Evolutionary conservation across 1,140 invertebrate species (phyloP).

Genomic region (Drosophila novamexicana): DNA sequence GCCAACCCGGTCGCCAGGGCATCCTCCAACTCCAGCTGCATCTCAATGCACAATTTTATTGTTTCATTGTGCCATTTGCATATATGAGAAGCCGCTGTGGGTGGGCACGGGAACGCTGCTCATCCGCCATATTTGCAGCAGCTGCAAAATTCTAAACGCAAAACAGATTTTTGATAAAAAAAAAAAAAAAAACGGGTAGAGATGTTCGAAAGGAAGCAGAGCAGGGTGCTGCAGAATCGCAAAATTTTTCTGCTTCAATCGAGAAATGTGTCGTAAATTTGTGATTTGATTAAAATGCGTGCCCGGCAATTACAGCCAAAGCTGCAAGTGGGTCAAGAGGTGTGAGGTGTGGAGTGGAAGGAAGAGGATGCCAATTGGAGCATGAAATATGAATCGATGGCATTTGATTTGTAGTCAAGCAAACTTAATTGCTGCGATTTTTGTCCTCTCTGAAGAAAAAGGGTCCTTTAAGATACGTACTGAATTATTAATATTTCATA

Average conservation of each 20-base stretch:
- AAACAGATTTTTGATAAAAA: constrained; percentile 62
- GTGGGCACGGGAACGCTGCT: background rate
- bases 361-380: constrained; percentile 51
- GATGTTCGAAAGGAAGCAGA: background rate
- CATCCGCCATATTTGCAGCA: constrained; percentile 29
- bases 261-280: constrained; percentile 76
- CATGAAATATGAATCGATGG: constrained; percentile 58
- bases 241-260: constrained; percentile 72
- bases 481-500: too few relatives aligned
- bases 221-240: background rate
- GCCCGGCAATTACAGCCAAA: constrained; percentile 33
- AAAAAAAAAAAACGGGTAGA: background rate
- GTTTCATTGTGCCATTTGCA: constrained; percentile 68
- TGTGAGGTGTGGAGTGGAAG: background rate
- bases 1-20: constrained; percentile 1
- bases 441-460: background rate
- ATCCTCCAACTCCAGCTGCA: constrained; percentile 8
- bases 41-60: constrained; percentile 64
- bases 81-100: constrained; percentile 40
- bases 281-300: constrained; percentile 78
- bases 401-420: constrained; percentile 5
- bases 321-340: background rate
- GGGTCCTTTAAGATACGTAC: background rate
- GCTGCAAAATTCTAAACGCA: constrained; percentile 67
- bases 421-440: constrained; percentile 18